Base-by-base conservation (phyloP, 2,113 vertebrate species). In the Crotalus horridus region DNA sequence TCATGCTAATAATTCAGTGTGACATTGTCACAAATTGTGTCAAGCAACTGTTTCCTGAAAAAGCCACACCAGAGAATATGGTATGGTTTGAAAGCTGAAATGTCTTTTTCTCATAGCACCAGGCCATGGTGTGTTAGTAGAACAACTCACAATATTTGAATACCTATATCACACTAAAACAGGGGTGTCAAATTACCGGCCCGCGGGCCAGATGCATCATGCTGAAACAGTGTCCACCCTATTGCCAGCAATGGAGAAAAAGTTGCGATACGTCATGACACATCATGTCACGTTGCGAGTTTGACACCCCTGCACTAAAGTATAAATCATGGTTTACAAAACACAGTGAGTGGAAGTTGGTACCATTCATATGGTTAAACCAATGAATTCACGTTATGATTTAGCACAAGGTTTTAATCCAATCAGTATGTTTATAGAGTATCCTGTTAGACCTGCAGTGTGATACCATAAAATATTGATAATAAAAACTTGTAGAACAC, bases 151-250 rank as follows among this genome's bases (percentile, higher is more conserved):
- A 81, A 81, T 81, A 23, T 81, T 81, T 81, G 74, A 43, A 43
- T 39, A 39, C 2, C 17, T 39, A 33, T 39, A 81, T 39, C 17
- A 81, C 33, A 39, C 33, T 39, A 51, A 51, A 51, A 1, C 48
- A 51, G 48, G 48, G 48, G 48, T 51, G 48, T 51, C 48, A 51
- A 51, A 51, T 8, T 51, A 8, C 48, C 8, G 8, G 48, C 48
- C 48, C 9, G 1, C 8, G 48, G 48, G 48, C 48, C 1, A 0
- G 48, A 51, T 51, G 1, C 8, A 9, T 51, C 48, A 9, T 51
- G 48, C 48, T 0, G 0, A 51, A 51, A 51, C 8, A 1, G 48
- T 0, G 48, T 8, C 48, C 48, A 51, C 8, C 1, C 48, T 1
- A 51, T 51, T 51, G 48, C 48, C 1, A 8, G 8, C 48, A 51